Conservation (phyloP, 2,797 vertebrate species). For the Melanotaenia boesemani region DNA sequence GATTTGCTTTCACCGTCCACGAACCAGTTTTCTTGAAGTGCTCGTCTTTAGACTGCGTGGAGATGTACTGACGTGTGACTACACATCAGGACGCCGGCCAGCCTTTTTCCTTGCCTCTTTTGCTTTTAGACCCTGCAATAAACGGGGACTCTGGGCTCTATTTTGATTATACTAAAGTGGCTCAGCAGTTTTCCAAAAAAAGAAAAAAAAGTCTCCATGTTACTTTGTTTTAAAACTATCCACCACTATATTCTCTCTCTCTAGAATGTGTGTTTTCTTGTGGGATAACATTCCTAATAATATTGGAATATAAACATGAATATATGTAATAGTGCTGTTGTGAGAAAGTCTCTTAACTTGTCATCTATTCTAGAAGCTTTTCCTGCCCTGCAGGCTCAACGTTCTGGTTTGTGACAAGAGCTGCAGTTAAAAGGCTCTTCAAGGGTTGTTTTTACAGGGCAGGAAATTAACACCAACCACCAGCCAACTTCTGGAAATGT, state of each 20-base stretch:
- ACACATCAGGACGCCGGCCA: slow-evolving; percentile 42
- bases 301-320: background rate
- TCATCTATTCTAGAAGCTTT: slow-evolving; percentile 19
- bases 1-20: background rate
- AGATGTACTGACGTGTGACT: slow-evolving; percentile 53
- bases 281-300: background rate
- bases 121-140: slow-evolving; percentile 28
- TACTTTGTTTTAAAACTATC: background rate
- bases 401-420: slow-evolving; percentile 42
- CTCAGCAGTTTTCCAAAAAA: slow-evolving; percentile 20
- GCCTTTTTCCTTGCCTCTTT: slow-evolving; percentile 2
- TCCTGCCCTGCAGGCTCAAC: slow-evolving; percentile 38
- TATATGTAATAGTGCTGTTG: background rate
- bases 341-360: background rate
- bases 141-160: slow-evolving; percentile 62
- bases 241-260: background rate
- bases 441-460: slow-evolving; percentile 20
- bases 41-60: slow-evolving; percentile 15
- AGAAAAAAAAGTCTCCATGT: background rate
- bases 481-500: slow-evolving; percentile 22
- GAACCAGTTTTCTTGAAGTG: slow-evolving; percentile 11
- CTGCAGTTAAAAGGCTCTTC: slow-evolving; percentile 21
- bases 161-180: slow-evolving; percentile 10
- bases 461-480: slow-evolving; percentile 49
- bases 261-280: background rate